Percentiles rank a stretch among this genome's conserved stretches.
phyloP scores from a whole-genome alignment of 2,113 vertebrate genomes.

The Chamaetylas fuelleborni region DNA sequence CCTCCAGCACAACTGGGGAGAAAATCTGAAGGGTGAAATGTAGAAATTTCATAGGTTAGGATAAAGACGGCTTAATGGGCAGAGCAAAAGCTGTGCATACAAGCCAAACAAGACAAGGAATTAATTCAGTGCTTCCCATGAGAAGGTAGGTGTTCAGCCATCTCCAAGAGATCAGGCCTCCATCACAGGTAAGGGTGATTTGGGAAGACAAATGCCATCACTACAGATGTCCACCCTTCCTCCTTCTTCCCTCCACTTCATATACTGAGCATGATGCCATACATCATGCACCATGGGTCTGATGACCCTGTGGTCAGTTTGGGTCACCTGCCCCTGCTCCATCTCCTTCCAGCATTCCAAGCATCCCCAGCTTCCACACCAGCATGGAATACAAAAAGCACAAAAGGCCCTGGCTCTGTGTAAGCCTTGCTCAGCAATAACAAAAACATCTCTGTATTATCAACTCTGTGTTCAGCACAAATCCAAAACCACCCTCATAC shows the following conservation, averaged over 20 bases:
- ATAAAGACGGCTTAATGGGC: not conserved
- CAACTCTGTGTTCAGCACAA: not conserved
- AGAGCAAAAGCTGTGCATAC: not conserved
- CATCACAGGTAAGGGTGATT: not conserved
- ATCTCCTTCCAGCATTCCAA: not conserved
- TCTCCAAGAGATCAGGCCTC: not conserved
- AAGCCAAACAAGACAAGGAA: not conserved
- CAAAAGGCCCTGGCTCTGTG: not conserved
- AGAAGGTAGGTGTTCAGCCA: not conserved
- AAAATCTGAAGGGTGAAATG: not conserved
- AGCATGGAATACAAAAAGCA: not conserved
- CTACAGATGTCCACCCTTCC: not conserved
- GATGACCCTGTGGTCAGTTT: not conserved
- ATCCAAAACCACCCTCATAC: not conserved
- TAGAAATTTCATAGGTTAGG: not conserved
- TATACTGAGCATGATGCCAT: not conserved
- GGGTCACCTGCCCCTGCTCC: too few species aligned
- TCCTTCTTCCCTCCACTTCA: not conserved
- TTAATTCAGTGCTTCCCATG: not conserved
- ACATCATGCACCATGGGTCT: not conserved
- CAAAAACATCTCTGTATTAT: not conserved
- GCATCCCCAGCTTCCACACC: not conserved
- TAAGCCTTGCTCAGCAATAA: not conserved
- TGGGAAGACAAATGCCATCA: not conserved
- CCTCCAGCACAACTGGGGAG: not conserved